These are phyloP conservation scores for Platichthys stellatus DNA, from an alignment of 2,113 vertebrate species.

Conservation along the genomic window DNA sequence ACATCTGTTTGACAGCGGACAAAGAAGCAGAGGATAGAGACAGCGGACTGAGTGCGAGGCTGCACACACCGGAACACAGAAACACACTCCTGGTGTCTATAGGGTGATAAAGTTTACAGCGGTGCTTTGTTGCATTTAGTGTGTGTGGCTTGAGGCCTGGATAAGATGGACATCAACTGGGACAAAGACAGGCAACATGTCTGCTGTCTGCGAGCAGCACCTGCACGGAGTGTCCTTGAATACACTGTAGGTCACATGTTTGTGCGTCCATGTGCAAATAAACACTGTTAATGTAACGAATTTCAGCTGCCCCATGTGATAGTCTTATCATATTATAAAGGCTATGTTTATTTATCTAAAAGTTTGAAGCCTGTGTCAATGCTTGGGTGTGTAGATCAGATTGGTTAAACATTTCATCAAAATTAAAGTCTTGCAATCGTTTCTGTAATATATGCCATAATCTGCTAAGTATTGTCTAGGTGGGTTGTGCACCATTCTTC, in stretches of 20 bases:
- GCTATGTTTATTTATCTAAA: no score
- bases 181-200: not conserved
- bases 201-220: not conserved
- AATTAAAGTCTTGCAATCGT: no score
- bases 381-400: no score
- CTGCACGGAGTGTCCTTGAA: not conserved
- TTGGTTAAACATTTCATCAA: no score
- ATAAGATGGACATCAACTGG: not conserved
- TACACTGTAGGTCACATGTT: not conserved
- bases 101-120: no score
- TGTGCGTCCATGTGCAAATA: not conserved
- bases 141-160: not conserved
- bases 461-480: no score
- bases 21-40: slow-evolving; percentile 9
- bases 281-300: no score
- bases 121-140: no score
- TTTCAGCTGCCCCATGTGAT: no score
- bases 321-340: no score
- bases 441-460: no score
- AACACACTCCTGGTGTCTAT: not conserved
- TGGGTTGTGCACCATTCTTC: not conserved
- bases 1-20: slow-evolving; percentile 84
- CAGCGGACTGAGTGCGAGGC: not conserved
- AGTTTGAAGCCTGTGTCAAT: no score
- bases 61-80: not conserved